Conservation (phyloP, 1,140 invertebrate genomes). For the Lycorma delicatula region DNA sequence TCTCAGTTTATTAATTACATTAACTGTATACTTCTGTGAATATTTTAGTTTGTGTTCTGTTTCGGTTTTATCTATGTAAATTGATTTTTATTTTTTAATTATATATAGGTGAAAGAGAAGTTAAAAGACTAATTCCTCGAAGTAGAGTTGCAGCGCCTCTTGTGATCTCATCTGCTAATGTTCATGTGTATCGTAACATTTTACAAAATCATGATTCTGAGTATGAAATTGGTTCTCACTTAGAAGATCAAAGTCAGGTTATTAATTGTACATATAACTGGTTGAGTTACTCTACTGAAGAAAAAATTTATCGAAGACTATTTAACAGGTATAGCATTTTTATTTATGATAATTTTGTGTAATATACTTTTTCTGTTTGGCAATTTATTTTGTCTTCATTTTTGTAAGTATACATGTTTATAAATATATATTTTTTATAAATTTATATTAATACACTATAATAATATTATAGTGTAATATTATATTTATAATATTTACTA, state of each 20-base stretch:
- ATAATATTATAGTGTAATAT: too few relatives aligned
- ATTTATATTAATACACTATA: too few relatives aligned
- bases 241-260: conserved; percentile 86
- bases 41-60: too few relatives aligned
- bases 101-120: conserved; percentile 26
- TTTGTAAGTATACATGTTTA: too few relatives aligned
- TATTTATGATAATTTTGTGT: too few relatives aligned
- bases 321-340: conserved; percentile 71
- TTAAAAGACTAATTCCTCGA: conserved; percentile 66
- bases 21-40: too few relatives aligned
- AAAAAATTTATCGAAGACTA: conserved; percentile 66
- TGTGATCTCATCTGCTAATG: conserved; percentile 83
- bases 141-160: conserved; percentile 83
- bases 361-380: too few relatives aligned
- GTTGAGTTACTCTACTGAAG: conserved; percentile 72
- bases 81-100: not conserved
- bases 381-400: too few relatives aligned
- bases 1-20: too few relatives aligned
- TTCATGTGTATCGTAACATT: conserved; percentile 83
- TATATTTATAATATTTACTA: too few relatives aligned
- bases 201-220: conserved; percentile 82
- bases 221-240: conserved; percentile 92
- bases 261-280: conserved; percentile 93
- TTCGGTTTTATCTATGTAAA: too few relatives aligned
- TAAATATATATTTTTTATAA: too few relatives aligned